Base-by-base conservation (phyloP, 2,113 vertebrate genomes). In the Albula goreensis region DNA sequence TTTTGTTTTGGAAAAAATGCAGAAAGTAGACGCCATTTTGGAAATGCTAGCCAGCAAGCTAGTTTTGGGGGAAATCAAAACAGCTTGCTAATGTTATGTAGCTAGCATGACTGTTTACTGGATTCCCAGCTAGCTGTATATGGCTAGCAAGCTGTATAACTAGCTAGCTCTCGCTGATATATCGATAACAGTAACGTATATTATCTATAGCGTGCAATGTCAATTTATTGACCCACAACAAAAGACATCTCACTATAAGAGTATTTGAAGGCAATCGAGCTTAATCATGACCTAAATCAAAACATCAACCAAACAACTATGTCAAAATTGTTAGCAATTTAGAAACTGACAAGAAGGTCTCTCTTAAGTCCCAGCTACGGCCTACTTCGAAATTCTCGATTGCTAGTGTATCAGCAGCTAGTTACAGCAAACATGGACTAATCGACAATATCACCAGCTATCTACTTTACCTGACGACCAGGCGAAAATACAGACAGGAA, bases 381-480 rank as follows among this genome's bases (percentile, higher is more conserved):
- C 90, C 91, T 84, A 66, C 5, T 88, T 70, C 83, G 13, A 57
- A 25, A 82, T 51, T 52, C 63, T 80, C 83, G 84, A 78, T 88
- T 85, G 89, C 91, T 84, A 22, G 66, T 56, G 84, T 89, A 41
- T 41, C 31, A 41, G 31, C 31, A 41, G 31, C 31, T 84, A 91
- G 90, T 87, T 85, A 74, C 80, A 86, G 17, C 84, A 63, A 78
- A 80, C 31, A 49, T 90, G 87, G 90, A 88, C 88, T 84, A 83
- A 89, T 87, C 53, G 82, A 83, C 86, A 87, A 88, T 82, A 77
- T 52, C 81, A 50, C 70, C 85, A 57, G 53, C 78, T 57, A 80
- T 83, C 86, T 84, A 85, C 90, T 52, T 50, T 94, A 94, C 93
- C 94, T 93, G 91, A 87, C 87, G 91, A 86, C 84, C 88, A 83